Percentiles rank a stretch among this genome's conserved stretches.
These are phyloP conservation scores for Leptoteleia sp. DNA, from an alignment of 1,140 invertebrate species.

Conservation along the genomic window DNA sequence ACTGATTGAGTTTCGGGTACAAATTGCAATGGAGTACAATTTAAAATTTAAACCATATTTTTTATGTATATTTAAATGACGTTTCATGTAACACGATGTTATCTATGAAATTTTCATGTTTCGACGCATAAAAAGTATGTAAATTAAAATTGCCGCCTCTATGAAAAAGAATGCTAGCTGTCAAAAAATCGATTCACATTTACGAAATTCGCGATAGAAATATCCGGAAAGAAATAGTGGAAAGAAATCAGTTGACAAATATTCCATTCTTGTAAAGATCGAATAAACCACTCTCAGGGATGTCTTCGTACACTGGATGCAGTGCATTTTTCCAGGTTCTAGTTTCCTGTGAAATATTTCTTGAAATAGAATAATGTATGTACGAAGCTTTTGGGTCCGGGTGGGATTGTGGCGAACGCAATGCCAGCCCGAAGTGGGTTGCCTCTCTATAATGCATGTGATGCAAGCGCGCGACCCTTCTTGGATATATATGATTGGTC, in stretches of 20 bases:
- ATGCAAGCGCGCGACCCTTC: slow-evolving; percentile 71
- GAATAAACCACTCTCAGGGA: slow-evolving; percentile 32
- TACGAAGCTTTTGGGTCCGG: slow-evolving; percentile 49
- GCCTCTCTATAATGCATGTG: slow-evolving; percentile 72
- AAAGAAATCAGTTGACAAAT: slow-evolving; percentile 55
- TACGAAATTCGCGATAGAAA: slow-evolving; percentile 13
- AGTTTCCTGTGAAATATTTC: slow-evolving; percentile 49
- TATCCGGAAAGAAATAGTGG: slow-evolving; percentile 8
- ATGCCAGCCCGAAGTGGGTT: slow-evolving; percentile 28
- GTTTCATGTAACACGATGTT: no score
- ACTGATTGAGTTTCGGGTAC: no score
- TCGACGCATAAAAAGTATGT: no score
- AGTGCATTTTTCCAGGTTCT: slow-evolving; percentile 33
- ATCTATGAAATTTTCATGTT: slow-evolving; percentile 1
- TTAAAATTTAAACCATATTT: no score
- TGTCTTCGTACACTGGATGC: slow-evolving; percentile 12
- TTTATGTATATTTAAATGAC: no score
- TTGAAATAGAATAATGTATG: slow-evolving; percentile 63
- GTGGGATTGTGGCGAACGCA: slow-evolving; percentile 46
- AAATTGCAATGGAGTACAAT: no score
- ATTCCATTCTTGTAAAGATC: slow-evolving; percentile 45
- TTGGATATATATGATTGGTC: slow-evolving; percentile 76
- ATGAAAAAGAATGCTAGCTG: slow-evolving; percentile 11
- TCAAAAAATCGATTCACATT: slow-evolving; percentile 18
- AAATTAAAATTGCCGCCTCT: no score